Evolutionary conservation across 2,113 vertebrate species (phyloP).

Genomic region (Engystomops pustulosus): DNA sequence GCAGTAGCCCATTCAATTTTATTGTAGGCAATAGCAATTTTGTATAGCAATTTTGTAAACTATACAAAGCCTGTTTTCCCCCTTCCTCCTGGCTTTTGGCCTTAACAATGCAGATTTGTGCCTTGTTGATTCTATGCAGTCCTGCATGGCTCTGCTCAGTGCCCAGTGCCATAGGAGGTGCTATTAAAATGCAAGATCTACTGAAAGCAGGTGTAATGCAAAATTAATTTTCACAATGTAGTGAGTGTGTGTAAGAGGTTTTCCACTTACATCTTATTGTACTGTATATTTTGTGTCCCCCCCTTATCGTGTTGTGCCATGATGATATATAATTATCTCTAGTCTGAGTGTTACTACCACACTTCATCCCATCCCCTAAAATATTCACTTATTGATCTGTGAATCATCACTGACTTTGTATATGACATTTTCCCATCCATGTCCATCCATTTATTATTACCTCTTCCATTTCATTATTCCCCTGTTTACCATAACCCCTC

Average conservation of each 20-base stretch:
- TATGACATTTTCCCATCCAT: slow-evolving; percentile 35
- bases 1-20: not conserved
- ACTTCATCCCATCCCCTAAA: not conserved
- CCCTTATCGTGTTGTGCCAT: not conserved
- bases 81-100: not conserved
- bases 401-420: slow-evolving; percentile 44
- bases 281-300: not conserved
- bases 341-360: not conserved
- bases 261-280: not conserved
- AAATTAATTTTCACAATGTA: not conserved
- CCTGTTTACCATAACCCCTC: slow-evolving; percentile 61
- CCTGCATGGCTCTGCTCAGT: not conserved
- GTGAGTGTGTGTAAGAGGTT: not conserved
- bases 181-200: not conserved
- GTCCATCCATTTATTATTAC: slow-evolving; percentile 54
- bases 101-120: not conserved
- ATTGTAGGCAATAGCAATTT: not conserved
- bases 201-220: not conserved
- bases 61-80: not conserved
- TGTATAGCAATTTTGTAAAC: not conserved
- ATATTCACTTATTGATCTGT: slow-evolving; percentile 1
- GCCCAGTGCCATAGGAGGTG: not conserved
- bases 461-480: slow-evolving; percentile 60
- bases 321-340: not conserved
- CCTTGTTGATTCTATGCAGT: not conserved